Conservation (phyloP, 2,113 vertebrate genomes). For the Turdus rufiventris region DNA sequence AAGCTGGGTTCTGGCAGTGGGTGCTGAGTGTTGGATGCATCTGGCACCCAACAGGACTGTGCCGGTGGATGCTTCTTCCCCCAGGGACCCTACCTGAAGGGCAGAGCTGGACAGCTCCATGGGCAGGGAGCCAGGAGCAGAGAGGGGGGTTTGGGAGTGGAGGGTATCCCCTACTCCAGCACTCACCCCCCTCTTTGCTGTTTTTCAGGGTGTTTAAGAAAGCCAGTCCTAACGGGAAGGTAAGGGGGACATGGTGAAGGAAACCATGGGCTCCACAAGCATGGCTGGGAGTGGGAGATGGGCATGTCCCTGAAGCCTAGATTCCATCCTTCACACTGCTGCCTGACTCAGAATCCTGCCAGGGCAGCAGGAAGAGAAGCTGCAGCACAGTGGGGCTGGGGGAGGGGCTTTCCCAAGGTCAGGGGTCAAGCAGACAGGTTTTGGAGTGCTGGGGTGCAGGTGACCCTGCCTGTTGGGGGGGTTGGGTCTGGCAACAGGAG, state of each 20-base stretch:
- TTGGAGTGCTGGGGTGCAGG: background rate
- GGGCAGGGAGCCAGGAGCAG: background rate
- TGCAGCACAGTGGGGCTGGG: background rate
- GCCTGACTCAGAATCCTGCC: background rate
- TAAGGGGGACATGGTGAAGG: background rate
- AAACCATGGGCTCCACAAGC: background rate
- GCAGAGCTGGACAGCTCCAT: background rate
- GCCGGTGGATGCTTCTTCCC: background rate
- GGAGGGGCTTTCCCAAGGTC: background rate
- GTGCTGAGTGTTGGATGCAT: background rate
- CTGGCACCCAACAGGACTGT: background rate
- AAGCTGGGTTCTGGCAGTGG: background rate
- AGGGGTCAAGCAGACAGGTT: background rate
- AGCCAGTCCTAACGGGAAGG: slow-evolving; percentile 83
- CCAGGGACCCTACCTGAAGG: background rate
- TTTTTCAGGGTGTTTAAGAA: slow-evolving; percentile 88
- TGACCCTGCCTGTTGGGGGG: background rate
- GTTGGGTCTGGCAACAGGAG: background rate
- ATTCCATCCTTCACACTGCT: background rate
- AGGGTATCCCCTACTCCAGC: background rate
- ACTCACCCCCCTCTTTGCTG: background rate
- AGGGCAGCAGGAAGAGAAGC: background rate
- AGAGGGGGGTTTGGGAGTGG: background rate
- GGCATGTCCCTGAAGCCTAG: background rate
- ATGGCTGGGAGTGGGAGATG: fast-evolving